phyloP scores from a whole-genome alignment of 1,140 invertebrate genomes.

The Theocolax elegans region DNA sequence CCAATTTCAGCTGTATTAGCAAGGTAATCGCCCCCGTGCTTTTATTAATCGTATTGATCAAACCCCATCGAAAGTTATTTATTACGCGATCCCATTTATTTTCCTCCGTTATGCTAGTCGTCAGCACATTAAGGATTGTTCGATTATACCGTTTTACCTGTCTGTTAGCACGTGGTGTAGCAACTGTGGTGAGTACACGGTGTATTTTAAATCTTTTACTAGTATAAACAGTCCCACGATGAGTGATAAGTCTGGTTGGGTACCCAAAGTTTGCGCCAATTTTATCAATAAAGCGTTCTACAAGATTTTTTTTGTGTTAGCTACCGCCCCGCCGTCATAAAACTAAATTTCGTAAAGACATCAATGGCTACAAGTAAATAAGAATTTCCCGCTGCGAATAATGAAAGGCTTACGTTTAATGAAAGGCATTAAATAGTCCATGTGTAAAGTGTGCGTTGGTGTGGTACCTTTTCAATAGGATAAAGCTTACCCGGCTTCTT shows the following conservation, averaged over 20 bases:
- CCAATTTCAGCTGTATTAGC: no score
- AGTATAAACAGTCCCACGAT: background rate
- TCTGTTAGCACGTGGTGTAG: conserved; percentile 6
- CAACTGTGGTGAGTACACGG: background rate
- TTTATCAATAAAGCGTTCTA: background rate
- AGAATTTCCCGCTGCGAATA: conserved; percentile 39
- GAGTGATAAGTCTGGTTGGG: background rate
- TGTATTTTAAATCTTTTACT: background rate
- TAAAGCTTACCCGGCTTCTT: conserved; percentile 49
- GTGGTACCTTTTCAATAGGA: conserved; percentile 49
- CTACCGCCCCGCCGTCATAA: conserved; percentile 46
- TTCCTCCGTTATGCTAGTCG: background rate
- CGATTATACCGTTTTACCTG: conserved; percentile 3
- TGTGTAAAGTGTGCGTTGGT: conserved; percentile 55
- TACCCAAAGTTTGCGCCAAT: background rate
- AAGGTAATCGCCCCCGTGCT: no score
- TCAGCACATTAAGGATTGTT: background rate
- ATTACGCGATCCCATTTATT: background rate
- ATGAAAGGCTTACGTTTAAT: conserved; percentile 49
- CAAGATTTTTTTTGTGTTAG: background rate
- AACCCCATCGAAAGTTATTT: no score
- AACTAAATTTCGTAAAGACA: conserved; percentile 55
- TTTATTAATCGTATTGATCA: no score
- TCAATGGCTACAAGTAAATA: conserved; percentile 56
- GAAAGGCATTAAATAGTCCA: conserved; percentile 53